Evolutionary conservation across 1,140 invertebrate genomes (phyloP).

Genomic region (Tetramorium alpestre): DNA sequence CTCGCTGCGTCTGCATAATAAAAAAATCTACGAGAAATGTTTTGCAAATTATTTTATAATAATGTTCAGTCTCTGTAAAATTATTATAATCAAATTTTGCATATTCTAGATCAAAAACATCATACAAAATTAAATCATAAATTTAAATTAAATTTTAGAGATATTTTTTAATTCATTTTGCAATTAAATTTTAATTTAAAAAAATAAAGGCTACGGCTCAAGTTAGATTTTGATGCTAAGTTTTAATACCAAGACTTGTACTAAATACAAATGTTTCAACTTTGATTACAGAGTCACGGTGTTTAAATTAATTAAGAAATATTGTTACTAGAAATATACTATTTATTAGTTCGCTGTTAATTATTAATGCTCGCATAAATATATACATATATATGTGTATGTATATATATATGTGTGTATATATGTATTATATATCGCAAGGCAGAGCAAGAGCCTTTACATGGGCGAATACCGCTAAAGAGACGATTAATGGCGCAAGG

Average conservation of each 20-base stretch:
- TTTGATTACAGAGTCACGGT: no score
- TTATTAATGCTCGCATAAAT: no score
- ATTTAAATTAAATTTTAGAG: not conserved
- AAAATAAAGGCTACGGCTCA: no score
- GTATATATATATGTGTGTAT: not conserved
- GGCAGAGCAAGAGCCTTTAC: constrained; percentile 36
- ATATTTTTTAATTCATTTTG: not conserved
- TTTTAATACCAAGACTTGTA: no score
- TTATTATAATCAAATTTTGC: constrained; percentile 18
- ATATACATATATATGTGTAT: not conserved
- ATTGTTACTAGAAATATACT: no score
- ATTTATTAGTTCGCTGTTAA: no score
- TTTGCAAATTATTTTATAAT: constrained; percentile 17
- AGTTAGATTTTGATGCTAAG: no score
- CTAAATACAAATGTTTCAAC: no score
- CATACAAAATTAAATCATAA: not conserved
- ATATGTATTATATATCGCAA: constrained; percentile 23
- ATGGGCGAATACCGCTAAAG: constrained; percentile 21
- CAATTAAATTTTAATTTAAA: not conserved
- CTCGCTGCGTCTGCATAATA: constrained; percentile 6
- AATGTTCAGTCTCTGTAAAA: not conserved
- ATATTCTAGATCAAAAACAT: not conserved
- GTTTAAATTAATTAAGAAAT: no score
- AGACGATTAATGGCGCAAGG: constrained; percentile 71
- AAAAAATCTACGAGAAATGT: constrained; percentile 23